phyloP scores from a whole-genome alignment of 2,888 invertebrate species.

The Metacarcinus magister region DNA sequence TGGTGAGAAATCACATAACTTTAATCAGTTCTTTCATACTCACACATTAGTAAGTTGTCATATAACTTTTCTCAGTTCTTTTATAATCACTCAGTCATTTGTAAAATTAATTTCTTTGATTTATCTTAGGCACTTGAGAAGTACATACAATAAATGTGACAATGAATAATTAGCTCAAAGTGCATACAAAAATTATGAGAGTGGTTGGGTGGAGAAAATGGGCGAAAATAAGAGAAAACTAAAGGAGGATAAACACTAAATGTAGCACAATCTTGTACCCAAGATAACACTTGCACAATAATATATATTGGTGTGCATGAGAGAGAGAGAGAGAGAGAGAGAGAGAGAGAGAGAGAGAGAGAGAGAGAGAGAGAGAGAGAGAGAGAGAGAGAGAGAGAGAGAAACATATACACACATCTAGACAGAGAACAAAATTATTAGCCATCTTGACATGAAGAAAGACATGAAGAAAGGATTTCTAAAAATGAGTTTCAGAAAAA shows the following conservation, averaged over 20 bases:
- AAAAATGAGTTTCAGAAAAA: neutral
- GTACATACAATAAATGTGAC: too few relatives aligned
- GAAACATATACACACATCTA: neutral
- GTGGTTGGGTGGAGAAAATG: neutral
- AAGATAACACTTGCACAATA: neutral
- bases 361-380: constrained; percentile 33
- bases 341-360: neutral
- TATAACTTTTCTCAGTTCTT: too few relatives aligned
- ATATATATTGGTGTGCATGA: neutral
- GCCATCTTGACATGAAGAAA: neutral
- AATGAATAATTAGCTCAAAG: too few relatives aligned
- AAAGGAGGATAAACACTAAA: neutral
- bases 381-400: neutral
- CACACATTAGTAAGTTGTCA: too few relatives aligned
- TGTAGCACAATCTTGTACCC: too few relatives aligned
- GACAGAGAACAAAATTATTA: neutral
- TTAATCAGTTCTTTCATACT: neutral
- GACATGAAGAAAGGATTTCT: neutral
- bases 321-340: neutral
- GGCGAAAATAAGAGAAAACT: neutral
- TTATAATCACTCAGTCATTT: too few relatives aligned
- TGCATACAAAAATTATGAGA: neutral
- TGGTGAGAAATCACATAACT: neutral
- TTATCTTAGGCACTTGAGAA: too few relatives aligned
- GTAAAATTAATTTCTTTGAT: too few relatives aligned